Percentiles rank a stretch among this genome's conserved stretches.
Conservation (phyloP, 2,888 invertebrate species). For the Gymnosoma rotundatum region DNA sequence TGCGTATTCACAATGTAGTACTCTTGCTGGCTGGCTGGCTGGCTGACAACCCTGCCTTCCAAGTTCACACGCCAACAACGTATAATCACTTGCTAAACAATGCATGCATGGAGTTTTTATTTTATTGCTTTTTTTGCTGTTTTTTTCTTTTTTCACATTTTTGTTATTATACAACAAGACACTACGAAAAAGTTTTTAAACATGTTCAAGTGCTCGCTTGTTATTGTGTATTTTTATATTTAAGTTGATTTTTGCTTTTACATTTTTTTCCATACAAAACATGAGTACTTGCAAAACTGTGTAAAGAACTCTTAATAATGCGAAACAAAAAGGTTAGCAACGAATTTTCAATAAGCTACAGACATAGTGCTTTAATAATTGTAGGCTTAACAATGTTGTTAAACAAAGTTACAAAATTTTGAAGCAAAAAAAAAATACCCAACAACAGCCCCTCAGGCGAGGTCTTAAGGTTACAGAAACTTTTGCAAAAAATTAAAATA, state of each 20-base stretch:
- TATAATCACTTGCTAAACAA: conserved; percentile 70
- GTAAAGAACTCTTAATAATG: conserved; percentile 24
- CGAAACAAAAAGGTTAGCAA: conserved; percentile 7
- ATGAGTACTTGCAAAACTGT: conserved; percentile 12
- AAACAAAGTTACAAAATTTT: background rate
- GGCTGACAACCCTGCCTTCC: conserved; percentile 29
- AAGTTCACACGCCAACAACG: conserved; percentile 70
- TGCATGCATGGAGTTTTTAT: conserved; percentile 50
- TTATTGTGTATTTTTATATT: conserved; percentile 51
- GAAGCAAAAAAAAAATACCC: background rate
- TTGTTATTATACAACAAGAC: conserved; percentile 12
- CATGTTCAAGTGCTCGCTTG: conserved; percentile 66
- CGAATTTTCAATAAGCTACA: conserved; percentile 29
- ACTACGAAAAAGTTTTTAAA: conserved; percentile 42
- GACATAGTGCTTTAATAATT: background rate
- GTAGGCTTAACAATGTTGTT: background rate
- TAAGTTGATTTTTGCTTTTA: conserved; percentile 60
- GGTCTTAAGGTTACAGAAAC: background rate
- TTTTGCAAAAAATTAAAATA: conserved; percentile 12
- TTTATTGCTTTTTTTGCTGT: conserved; percentile 30
- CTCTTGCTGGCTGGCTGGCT: conserved; percentile 13
- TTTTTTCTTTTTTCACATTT: conserved; percentile 41
- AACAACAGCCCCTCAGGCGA: background rate
- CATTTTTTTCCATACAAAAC: conserved; percentile 33
- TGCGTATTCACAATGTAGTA: conserved; percentile 55